Conservation (phyloP, 2,113 vertebrate genomes). For the Oncorhynchus masou region DNA sequence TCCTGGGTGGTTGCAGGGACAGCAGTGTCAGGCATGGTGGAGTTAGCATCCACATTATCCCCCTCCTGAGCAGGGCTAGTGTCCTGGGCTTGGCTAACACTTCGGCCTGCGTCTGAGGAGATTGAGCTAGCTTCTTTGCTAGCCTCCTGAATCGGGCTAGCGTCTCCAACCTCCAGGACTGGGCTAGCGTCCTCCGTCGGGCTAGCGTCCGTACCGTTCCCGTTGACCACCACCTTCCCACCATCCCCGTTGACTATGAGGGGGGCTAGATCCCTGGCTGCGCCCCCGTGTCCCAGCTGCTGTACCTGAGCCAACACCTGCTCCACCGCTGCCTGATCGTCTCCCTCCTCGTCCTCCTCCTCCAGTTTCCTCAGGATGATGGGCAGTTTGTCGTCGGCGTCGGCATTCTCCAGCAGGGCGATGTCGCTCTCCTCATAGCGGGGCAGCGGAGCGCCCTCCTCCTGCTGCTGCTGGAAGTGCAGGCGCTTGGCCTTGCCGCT, state of each 20-base stretch:
- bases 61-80: constrained; percentile 8
- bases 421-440: constrained; percentile 85
- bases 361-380: constrained; percentile 85
- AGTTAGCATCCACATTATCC: constrained; percentile 4
- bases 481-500: constrained; percentile 79
- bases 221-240: constrained; percentile 72
- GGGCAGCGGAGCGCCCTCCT: constrained; percentile 78
- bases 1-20: no score
- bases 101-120: neutral
- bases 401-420: constrained; percentile 82
- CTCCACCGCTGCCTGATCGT: constrained; percentile 68
- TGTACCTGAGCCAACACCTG: constrained; percentile 52
- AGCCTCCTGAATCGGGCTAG: constrained; percentile 15
- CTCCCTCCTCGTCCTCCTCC: constrained; percentile 71
- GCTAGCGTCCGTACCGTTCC: constrained; percentile 45
- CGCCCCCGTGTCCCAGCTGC: constrained; percentile 67
- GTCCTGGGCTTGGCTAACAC: neutral
- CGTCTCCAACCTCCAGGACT: constrained; percentile 6
- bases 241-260: constrained; percentile 77
- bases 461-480: constrained; percentile 78
- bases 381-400: constrained; percentile 82
- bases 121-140: neutral
- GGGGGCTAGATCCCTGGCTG: constrained; percentile 44
- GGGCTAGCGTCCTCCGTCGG: neutral
- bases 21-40: neutral